Evolutionary conservation across 64 coral and sea anemone species (phyloP), one percentile per base, ranked within the genome.

Genomic region (Pocillopora damicornis): DNA sequence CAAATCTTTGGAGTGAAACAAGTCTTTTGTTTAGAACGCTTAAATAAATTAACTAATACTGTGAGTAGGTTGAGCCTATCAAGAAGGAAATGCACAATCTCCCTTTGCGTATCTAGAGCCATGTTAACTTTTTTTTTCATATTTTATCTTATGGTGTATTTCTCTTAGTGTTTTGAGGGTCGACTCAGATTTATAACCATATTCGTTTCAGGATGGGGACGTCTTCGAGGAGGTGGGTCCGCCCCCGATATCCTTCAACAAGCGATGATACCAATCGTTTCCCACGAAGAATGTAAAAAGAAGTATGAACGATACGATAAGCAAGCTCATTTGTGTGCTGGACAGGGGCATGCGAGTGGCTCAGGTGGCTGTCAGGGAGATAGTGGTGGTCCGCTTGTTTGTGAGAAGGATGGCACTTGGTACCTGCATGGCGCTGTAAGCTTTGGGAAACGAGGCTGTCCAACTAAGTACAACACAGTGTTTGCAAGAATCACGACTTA

Each of bases 281-380:
- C 93, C 1, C 93, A 95, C 69, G 79, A 91, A 20, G 86, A 91
- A 4, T 95, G 93, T 59, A 56, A 13, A 22, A 78, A 75, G 59
- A 95, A 95, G 58, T 95, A 95, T 59, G 25, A 60, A 20, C 71
- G 89, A 65, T 73, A 86, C 59, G 85, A 88, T 64, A 61, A 58
- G 11, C 37, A 60, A 10, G 84, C 93, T 78, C 93, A 95, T 13
- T 45, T 95, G 30, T 95, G 93, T 84, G 89, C 93, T 63, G 93
- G 86, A 9, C 86, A 95, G 61, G 93, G 78, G 3, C 79, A 87
- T 16, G 74, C 86, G 1, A 75, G 82, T 65, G 93, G 89, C 0
- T 87, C 93, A 69, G 91, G 86, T 20, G 84, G 91, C 15, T 92
- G 91, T 16, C 56, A 92, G 8, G 91, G 91, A 37, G 91, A 92